Base-by-base conservation (phyloP, 2,797 vertebrate species). In the Bufotes viridis region DNA sequence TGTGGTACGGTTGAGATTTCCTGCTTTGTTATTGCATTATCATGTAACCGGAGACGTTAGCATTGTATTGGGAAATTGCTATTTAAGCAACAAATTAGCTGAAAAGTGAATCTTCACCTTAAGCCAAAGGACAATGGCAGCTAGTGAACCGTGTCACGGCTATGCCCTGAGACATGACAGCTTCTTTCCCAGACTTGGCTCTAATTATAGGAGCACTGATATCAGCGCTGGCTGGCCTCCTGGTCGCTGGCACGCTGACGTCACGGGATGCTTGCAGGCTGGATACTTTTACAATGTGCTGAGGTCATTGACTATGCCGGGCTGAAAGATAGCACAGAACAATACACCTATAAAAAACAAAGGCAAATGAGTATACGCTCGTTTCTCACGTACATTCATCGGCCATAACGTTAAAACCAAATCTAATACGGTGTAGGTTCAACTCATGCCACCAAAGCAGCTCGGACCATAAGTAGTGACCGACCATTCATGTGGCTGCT, bases 251-350 rank as follows among this genome's bases (percentile, higher is more conserved):
- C 74, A 75, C 34, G 18, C 74, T 55, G 49, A 78, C 49, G 74
- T 53, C 74, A 78, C 0, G 14, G 49, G 49, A 20, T 78, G 24
- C 74, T 55, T 34, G 18, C 78, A 11, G 34, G 78, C 55, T 60
- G 78, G 58, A 81, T 81, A 81, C 78, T 61, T 81, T 81, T 81
- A 81, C 58, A 81, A 11, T 20, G 15, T 34, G 49, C 51, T 51
- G 9, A 78, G 74, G 51, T 55, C 22, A 78, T 78, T 78, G 55
- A n/a, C 49, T 78, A 55, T 78, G 49, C 22, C 55, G 12, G 51
- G 22, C 11, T n/a, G 51, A 13, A 55, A 78, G 13, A 51, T 51
- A n/a, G 74, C 20, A 0, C 51, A 78, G 74, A 78, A 53, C 24
- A 51, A 55, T 78, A 53, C 2, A 15, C 9, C 74, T 78, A 78